These are phyloP conservation scores for Oryctes rhinoceros DNA, from an alignment of 1,140 invertebrate species.

Conservation along the genomic window DNA sequence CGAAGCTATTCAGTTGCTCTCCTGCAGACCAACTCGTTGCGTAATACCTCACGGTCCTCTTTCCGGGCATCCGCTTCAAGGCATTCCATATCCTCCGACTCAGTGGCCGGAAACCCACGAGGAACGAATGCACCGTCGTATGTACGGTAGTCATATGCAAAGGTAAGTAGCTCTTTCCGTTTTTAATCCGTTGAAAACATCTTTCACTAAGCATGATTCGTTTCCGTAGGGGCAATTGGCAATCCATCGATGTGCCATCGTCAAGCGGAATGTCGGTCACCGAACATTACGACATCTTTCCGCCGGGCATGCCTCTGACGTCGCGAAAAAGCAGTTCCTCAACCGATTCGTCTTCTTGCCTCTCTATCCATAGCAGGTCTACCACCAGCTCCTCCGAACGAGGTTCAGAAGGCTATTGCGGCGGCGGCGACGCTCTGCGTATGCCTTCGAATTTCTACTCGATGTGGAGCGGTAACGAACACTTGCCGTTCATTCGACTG, in stretches of 20 bases:
- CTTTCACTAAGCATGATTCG: too few relatives aligned
- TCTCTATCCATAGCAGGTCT: constrained; percentile 69
- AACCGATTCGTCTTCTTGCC: constrained; percentile 68
- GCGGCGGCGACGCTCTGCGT: constrained; percentile 60
- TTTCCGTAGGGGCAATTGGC: constrained; percentile 58
- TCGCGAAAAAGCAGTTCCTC: constrained; percentile 71
- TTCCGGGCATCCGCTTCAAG: constrained; percentile 46
- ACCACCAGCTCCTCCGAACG: constrained; percentile 61
- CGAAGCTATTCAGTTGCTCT: constrained; percentile 72
- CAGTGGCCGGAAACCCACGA: constrained; percentile 58
- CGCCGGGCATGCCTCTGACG: constrained; percentile 58
- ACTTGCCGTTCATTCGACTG: constrained; percentile 60
- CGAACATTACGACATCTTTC: constrained; percentile 58
- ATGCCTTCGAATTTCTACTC: constrained; percentile 60
- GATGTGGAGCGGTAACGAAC: constrained; percentile 62
- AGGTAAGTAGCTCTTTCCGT: constrained; percentile 36
- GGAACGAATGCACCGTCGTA: constrained; percentile 56
- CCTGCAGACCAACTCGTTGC: constrained; percentile 64
- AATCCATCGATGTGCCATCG: constrained; percentile 54
- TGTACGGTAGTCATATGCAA: constrained; percentile 54
- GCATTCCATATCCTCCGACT: constrained; percentile 44
- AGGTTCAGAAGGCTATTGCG: constrained; percentile 64
- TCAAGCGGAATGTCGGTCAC: constrained; percentile 54
- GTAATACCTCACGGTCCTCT: constrained; percentile 55
- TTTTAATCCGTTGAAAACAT: background rate